Evolutionary conservation across 1,140 invertebrate genomes (phyloP).

Genomic region (Lucilia sericata): DNA sequence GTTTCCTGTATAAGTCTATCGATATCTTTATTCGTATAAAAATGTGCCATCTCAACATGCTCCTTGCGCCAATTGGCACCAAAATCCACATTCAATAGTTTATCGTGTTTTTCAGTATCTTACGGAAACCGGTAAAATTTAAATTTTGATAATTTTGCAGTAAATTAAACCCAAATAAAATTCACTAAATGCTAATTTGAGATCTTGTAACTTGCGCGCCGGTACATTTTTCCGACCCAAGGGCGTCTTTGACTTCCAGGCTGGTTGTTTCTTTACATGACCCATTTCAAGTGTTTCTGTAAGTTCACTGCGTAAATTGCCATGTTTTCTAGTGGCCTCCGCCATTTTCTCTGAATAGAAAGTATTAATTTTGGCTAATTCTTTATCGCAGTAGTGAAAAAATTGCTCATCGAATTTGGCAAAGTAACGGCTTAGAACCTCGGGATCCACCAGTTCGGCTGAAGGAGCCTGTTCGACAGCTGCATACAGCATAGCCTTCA

Average conservation of each 20-base stretch:
- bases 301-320: slow-evolving; percentile 80
- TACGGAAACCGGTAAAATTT: slow-evolving; percentile 92
- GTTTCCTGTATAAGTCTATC: slow-evolving; percentile 87
- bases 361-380: slow-evolving; percentile 88
- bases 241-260: slow-evolving; percentile 71
- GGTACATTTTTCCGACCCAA: slow-evolving; percentile 71
- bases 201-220: slow-evolving; percentile 80
- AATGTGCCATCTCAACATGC: slow-evolving; percentile 84
- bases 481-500: slow-evolving; percentile 81
- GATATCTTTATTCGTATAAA: slow-evolving; percentile 90
- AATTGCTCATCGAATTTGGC: slow-evolving; percentile 88
- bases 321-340: slow-evolving; percentile 86
- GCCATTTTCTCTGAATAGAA: slow-evolving; percentile 91
- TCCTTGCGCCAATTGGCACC: slow-evolving; percentile 81
- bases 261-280: slow-evolving; percentile 63
- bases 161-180: slow-evolving; percentile 91
- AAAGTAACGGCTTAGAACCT: slow-evolving; percentile 79
- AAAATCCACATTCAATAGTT: slow-evolving; percentile 74
- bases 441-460: slow-evolving; percentile 75
- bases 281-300: slow-evolving; percentile 70
- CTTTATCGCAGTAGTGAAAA: slow-evolving; percentile 87
- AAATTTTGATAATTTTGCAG: slow-evolving; percentile 81
- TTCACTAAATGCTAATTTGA: slow-evolving; percentile 92
- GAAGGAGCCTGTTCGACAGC: slow-evolving; percentile 80
- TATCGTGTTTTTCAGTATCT: slow-evolving; percentile 97